Percentiles rank a stretch among this genome's conserved stretches.
These are phyloP conservation scores for Chironomus tepperi DNA, from an alignment of 1,140 invertebrate species.

Conservation along the genomic window DNA sequence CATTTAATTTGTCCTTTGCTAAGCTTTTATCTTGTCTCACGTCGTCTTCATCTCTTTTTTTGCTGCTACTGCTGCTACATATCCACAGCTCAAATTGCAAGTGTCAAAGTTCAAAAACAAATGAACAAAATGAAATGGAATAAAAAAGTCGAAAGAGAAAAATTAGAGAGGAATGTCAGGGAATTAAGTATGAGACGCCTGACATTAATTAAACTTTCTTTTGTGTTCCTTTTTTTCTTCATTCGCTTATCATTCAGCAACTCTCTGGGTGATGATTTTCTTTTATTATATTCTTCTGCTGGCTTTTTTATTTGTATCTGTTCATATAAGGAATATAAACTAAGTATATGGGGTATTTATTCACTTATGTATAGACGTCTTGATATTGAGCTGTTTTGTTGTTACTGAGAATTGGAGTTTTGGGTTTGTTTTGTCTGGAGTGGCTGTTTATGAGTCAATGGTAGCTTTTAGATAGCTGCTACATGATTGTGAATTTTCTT, in stretches of 20 bases:
- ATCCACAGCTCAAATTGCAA: neutral
- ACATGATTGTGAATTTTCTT: no score
- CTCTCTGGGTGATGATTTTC: constrained; percentile 6
- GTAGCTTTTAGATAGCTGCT: no score
- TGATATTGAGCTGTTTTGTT: no score
- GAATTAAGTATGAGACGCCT: constrained; percentile 1
- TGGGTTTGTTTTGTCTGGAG: no score
- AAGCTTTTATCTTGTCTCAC: no score
- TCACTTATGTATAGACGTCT: no score
- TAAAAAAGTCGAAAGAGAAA: neutral
- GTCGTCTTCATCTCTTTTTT: neutral
- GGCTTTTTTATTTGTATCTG: neutral
- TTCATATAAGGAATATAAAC: neutral
- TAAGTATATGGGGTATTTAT: no score
- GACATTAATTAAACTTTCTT: constrained; percentile 14
- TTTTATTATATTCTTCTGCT: neutral
- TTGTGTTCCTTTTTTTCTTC: neutral
- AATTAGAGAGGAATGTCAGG: neutral
- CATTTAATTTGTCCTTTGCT: neutral
- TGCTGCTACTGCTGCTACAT: neutral
- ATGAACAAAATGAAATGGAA: neutral
- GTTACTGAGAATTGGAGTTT: no score
- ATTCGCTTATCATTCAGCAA: neutral
- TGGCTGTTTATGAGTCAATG: no score
- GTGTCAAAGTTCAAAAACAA: constrained; percentile 8